Evolutionary conservation across 2,797 vertebrate species (phyloP).

Genomic region (Dallia pectoralis): DNA sequence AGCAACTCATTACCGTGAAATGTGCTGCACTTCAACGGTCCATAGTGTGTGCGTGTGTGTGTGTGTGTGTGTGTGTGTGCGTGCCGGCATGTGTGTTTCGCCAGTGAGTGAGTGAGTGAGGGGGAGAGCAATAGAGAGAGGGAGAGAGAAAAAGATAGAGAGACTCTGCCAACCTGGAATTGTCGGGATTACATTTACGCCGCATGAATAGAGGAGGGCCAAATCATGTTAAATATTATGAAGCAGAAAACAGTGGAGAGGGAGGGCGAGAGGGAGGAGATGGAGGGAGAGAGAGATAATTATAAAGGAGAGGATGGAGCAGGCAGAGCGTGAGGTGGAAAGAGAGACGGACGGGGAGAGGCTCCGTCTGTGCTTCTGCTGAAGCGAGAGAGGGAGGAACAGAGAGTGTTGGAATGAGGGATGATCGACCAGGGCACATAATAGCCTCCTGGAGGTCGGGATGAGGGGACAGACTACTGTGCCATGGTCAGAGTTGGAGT

Average conservation of each 20-base stretch:
- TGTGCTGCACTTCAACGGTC: constrained; percentile 53
- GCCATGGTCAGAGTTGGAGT: constrained; percentile 10
- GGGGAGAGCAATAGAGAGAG: constrained; percentile 37
- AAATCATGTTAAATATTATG: constrained; percentile 74
- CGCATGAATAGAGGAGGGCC: constrained; percentile 69
- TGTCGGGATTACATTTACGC: constrained; percentile 70
- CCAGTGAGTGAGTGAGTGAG: too few relatives aligned
- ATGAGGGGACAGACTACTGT: constrained; percentile 9
- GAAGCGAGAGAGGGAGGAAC: neutral
- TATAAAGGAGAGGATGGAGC: constrained; percentile 46
- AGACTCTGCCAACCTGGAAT: constrained; percentile 63
- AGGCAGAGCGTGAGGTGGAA: constrained; percentile 43
- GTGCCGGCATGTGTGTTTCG: too few relatives aligned
- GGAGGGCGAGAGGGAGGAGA: constrained; percentile 22
- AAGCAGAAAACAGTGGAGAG: constrained; percentile 48
- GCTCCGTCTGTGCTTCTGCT: constrained; percentile 50
- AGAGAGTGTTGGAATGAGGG: neutral
- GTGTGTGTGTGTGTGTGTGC: too few relatives aligned
- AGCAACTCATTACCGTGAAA: constrained; percentile 60
- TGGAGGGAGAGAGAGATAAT: constrained; percentile 30
- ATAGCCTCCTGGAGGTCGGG: constrained; percentile 29
- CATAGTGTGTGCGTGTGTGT: constrained; percentile 45
- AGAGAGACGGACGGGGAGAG: neutral
- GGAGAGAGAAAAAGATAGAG: constrained; percentile 48
- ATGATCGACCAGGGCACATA: constrained; percentile 22